Evolutionary conservation across 1,140 invertebrate genomes (phyloP).

Genomic region (Rhynchophorus ferrugineus): DNA sequence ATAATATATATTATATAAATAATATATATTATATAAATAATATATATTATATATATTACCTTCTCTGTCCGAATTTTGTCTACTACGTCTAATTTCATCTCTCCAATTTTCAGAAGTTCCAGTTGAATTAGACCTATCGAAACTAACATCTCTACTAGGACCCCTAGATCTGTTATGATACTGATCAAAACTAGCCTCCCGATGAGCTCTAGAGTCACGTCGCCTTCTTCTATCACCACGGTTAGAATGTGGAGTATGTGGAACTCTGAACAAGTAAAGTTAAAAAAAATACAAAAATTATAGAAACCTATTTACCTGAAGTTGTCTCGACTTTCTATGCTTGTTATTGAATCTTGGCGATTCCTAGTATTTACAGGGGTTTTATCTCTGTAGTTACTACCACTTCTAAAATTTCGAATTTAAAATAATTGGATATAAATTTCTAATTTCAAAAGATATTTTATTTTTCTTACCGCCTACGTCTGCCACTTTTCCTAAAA

Average conservation of each 20-base stretch:
- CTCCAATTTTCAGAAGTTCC: conserved; percentile 34
- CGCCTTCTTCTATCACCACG: conserved; percentile 18
- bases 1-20: no score
- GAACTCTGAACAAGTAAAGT: conserved; percentile 30
- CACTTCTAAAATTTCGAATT: conserved; percentile 13
- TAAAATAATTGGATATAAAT: background rate
- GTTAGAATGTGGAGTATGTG: conserved; percentile 21
- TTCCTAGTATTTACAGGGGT: conserved; percentile 11
- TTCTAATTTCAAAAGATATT: background rate
- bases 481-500: conserved; percentile 26
- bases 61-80: conserved; percentile 31
- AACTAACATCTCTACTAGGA: conserved; percentile 34
- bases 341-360: conserved; percentile 19
- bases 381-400: conserved; percentile 13
- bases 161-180: conserved; percentile 28
- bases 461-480: conserved; percentile 27
- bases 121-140: conserved; percentile 28
- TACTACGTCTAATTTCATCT: conserved; percentile 33
- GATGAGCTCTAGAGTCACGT: conserved; percentile 24
- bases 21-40: no score
- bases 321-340: conserved; percentile 23
- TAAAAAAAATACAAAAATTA: background rate
- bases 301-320: conserved; percentile 6
- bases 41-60: no score
- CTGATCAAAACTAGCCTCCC: conserved; percentile 34